Evolutionary conservation across 2,888 invertebrate species (phyloP).

Genomic region (Acrocyrtus sp.): DNA sequence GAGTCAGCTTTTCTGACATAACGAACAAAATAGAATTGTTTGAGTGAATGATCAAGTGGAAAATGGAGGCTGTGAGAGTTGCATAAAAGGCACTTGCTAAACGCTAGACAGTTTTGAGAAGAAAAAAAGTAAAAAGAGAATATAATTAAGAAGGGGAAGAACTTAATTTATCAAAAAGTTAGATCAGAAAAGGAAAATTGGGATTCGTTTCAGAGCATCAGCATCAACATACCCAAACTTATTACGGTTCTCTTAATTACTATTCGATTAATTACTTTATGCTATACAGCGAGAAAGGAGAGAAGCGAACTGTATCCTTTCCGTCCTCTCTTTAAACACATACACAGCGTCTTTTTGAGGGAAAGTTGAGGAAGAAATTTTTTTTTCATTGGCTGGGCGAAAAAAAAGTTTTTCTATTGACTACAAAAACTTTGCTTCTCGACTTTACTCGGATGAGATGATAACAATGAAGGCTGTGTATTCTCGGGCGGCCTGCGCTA

Average conservation of each 20-base stretch:
- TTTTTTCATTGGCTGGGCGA: neutral
- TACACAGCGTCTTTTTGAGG: neutral
- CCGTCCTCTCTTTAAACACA: neutral
- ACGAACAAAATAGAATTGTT: too few species aligned
- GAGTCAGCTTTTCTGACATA: too few species aligned
- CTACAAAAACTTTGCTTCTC: too few species aligned
- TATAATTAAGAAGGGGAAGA: conserved; percentile 27
- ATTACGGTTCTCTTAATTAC: conserved; percentile 45
- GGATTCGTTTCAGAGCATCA: conserved; percentile 36
- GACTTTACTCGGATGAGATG: neutral
- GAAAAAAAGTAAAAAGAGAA: conserved; percentile 11
- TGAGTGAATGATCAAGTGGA: conserved; percentile 42
- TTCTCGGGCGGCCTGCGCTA: neutral
- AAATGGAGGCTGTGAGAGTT: too few species aligned
- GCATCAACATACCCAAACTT: conserved; percentile 5
- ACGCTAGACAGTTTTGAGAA: too few species aligned
- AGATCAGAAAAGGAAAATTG: conserved; percentile 45
- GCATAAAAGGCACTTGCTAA: too few species aligned
- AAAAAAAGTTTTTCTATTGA: too few species aligned
- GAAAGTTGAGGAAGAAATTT: neutral
- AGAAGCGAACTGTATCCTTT: neutral
- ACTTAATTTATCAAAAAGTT: conserved; percentile 50
- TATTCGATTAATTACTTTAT: conserved; percentile 46
- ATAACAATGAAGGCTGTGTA: neutral
- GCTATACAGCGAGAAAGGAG: neutral